A percentile compares a stretch with the other conserved stretches of the same genome.
Conservation (phyloP, 2,797 vertebrate genomes). For the Spea hammondii region DNA sequence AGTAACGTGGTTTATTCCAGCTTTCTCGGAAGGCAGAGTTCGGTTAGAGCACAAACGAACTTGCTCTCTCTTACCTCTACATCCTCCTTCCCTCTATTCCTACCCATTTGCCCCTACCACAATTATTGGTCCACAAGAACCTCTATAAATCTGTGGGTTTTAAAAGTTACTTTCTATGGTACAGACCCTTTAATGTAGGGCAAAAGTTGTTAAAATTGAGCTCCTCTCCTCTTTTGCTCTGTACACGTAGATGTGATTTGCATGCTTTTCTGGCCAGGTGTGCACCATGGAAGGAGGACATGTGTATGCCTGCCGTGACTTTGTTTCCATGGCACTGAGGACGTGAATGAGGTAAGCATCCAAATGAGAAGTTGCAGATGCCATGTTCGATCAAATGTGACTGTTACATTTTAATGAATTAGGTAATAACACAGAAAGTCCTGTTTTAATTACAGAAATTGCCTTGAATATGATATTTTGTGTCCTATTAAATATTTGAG, state of each 20-base stretch:
- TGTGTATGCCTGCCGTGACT: conserved; percentile 8
- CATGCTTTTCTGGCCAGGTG: conserved; percentile 5
- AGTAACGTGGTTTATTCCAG: too few species aligned
- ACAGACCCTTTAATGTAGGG: too few species aligned
- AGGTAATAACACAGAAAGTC: neutral
- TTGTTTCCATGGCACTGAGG: conserved; percentile 1
- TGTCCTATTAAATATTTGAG: neutral
- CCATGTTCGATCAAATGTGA: conserved; percentile 8
- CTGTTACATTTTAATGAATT: neutral
- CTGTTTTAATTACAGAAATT: neutral
- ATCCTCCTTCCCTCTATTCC: too few species aligned
- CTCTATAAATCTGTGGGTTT: too few species aligned
- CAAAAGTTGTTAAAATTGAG: neutral
- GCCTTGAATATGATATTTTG: neutral
- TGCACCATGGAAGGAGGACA: neutral
- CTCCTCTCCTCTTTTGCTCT: neutral
- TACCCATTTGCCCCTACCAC: too few species aligned
- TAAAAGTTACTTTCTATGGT: too few species aligned
- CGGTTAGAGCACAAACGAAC: too few species aligned
- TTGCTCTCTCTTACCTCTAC: too few species aligned
- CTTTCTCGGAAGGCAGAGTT: too few species aligned
- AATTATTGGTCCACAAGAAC: too few species aligned
- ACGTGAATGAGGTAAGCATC: conserved; percentile 1
- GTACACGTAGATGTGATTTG: conserved; percentile 6
- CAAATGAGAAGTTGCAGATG: conserved; percentile 4